Percentiles rank a stretch among this genome's conserved stretches.
Evolutionary conservation across 2,113 vertebrate species (phyloP).

Genomic region (Suncus etruscus): DNA sequence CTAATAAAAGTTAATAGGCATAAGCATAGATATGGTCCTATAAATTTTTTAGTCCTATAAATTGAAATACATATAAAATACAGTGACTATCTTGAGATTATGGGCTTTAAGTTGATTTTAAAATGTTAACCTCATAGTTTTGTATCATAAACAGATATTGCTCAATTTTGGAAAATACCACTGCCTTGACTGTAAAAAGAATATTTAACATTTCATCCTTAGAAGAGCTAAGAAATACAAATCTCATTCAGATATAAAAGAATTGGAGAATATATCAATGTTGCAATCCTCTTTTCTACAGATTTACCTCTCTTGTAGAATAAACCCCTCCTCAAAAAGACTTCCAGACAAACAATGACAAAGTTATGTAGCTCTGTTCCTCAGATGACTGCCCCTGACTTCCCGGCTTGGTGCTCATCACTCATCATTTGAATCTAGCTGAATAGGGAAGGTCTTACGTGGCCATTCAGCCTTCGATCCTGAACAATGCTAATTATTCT

Average conservation of each 20-base stretch:
- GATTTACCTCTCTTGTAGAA: neutral
- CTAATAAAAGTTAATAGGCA: too few species aligned
- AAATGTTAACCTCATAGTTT: constrained; percentile 7
- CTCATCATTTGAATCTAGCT: constrained; percentile 75
- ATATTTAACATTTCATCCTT: neutral
- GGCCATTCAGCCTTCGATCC: constrained; percentile 74
- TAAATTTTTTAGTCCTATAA: neutral
- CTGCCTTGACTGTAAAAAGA: constrained; percentile 15
- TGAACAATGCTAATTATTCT: constrained; percentile 72
- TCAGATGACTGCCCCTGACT: neutral
- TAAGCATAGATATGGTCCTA: too few species aligned
- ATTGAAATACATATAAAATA: constrained; percentile 31
- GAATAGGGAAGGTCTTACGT: constrained; percentile 52
- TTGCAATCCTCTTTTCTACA: neutral
- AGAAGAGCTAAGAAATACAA: neutral
- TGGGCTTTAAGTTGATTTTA: constrained; percentile 15
- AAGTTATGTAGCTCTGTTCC: too few species aligned
- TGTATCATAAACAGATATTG: constrained; percentile 9
- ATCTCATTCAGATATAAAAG: neutral
- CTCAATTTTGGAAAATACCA: constrained; percentile 23
- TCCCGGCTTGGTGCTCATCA: neutral
- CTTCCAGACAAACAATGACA: neutral
- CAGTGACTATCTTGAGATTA: neutral
- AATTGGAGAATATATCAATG: neutral
- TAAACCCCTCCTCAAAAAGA: neutral